Base-by-base conservation (phyloP, 2,113 vertebrate genomes). In the Albula glossodonta region DNA sequence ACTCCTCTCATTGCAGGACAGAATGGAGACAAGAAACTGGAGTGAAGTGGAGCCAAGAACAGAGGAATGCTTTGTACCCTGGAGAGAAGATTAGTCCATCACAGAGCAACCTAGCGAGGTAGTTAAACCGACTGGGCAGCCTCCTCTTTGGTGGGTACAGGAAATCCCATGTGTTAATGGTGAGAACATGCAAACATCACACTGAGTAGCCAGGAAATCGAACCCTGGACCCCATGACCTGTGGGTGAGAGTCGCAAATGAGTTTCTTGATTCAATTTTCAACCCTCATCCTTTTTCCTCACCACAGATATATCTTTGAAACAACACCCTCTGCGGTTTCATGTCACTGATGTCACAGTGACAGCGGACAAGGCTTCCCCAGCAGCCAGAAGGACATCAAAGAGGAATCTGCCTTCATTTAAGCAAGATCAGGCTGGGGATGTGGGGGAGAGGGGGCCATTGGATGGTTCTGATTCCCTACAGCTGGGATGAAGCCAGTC, bases 231-330 rank as follows among this genome's bases (percentile, higher is more conserved):
- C 60, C 82, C 31, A 57, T 83, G 81, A 83, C 66, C 85, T 78
- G 80, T 80, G 78, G 78, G 83, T 56, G n/a, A 87, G 81, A 60
- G 80, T 31, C 82, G 86, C 53, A 56, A 87, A 83, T 87, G 66
- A 86, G 82, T 63, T 57, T 87, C 82, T 83, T 56, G 51, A 80
- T 51, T 48, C 49, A 53, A 22, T 78, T 82, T 51, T 56, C 80
- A 77, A 78, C 80, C 74, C 22, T 51, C 70, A 12, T 82, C 52
- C 86, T 52, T 8, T 57, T 49, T 78, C 56, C 19, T 66, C 51
- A 7, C 31, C 31, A 5, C 10, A 51, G 84, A 22, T 56, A 19
- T 51, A 25, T 70, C 77, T 83, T 83, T 53, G 81, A 86, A 83
- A 6, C n/a, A 70, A 22, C 57, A 8, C 70, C 70, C 81, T 50